Percentiles rank a stretch among this genome's conserved stretches.
Evolutionary conservation across 2,888 invertebrate genomes (phyloP).

Genomic region (Agonopterix alstromeriana): DNA sequence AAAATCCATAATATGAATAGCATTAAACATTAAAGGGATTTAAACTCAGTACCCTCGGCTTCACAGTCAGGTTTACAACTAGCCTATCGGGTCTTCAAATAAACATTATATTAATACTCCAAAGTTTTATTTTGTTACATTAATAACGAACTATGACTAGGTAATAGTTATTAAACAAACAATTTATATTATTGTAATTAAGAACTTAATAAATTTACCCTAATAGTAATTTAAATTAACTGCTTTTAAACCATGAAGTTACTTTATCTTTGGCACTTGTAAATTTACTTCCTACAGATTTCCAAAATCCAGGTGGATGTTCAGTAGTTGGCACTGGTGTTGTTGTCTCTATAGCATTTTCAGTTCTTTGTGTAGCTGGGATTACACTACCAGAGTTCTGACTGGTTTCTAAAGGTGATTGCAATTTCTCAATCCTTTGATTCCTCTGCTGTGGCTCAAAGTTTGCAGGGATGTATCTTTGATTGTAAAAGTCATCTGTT

Average conservation of each 20-base stretch:
- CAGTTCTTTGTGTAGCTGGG: conserved; percentile 5
- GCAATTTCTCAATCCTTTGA: conserved; percentile 5
- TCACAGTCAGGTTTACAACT: no score
- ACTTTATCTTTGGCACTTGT: conserved; percentile 69
- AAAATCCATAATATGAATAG: no score
- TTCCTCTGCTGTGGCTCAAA: conserved; percentile 2
- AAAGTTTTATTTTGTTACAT: neutral
- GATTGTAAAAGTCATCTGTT: conserved; percentile 2
- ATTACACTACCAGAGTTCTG: neutral
- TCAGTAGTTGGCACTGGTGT: conserved; percentile 35
- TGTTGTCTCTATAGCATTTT: conserved; percentile 4
- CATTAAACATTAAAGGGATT: no score
- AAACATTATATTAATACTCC: no score
- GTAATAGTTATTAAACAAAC: neutral
- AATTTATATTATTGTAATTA: no score
- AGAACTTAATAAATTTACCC: no score
- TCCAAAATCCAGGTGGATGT: conserved; percentile 73
- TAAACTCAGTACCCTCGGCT: no score
- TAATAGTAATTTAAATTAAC: neutral
- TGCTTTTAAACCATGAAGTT: conserved; percentile 63
- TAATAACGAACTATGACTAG: conserved; percentile 23
- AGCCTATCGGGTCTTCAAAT: no score
- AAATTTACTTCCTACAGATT: conserved; percentile 70
- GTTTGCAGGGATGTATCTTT: neutral
- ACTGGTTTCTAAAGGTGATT: neutral